phyloP scores from a whole-genome alignment of 1,140 invertebrate species.

The Hylaeus anthracinus region DNA sequence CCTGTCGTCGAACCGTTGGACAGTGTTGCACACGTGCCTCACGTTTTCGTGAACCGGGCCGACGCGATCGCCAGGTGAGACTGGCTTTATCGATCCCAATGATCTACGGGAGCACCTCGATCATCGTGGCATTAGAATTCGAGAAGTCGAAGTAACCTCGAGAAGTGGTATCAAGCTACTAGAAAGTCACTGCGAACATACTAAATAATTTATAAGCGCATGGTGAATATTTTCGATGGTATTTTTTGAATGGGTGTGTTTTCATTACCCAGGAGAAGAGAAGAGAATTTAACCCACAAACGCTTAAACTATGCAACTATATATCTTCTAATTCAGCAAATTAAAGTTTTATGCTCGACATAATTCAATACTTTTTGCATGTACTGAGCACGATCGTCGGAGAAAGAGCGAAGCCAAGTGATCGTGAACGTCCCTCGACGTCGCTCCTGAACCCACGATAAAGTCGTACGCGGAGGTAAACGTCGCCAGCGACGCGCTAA shows the following conservation, averaged over 20 bases:
- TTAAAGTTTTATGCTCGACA: neutral
- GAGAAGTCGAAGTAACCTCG: neutral
- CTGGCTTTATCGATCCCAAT: constrained; percentile 9
- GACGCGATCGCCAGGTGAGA: constrained; percentile 25
- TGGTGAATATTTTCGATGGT: too few species aligned
- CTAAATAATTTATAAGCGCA: neutral
- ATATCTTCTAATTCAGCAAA: too few species aligned
- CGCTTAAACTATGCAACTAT: too few species aligned
- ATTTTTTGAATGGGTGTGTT: too few species aligned
- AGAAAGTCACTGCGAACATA: neutral
- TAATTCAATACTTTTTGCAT: constrained; percentile 3
- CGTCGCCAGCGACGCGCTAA: constrained; percentile 29
- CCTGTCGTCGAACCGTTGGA: constrained; percentile 8
- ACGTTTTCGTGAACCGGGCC: constrained; percentile 48
- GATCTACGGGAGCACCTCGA: constrained; percentile 15
- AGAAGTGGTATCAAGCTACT: neutral
- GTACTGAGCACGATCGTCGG: neutral
- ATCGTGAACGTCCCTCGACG: constrained; percentile 19
- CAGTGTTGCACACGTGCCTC: constrained; percentile 39
- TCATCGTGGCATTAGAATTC: neutral
- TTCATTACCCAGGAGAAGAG: too few species aligned
- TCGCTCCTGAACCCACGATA: constrained; percentile 6
- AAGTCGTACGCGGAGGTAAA: constrained; percentile 38
- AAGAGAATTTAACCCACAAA: too few species aligned
- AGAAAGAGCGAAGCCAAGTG: constrained; percentile 30